phyloP scores from a whole-genome alignment of 2,888 invertebrate genomes.

The Harmothoe impar region DNA sequence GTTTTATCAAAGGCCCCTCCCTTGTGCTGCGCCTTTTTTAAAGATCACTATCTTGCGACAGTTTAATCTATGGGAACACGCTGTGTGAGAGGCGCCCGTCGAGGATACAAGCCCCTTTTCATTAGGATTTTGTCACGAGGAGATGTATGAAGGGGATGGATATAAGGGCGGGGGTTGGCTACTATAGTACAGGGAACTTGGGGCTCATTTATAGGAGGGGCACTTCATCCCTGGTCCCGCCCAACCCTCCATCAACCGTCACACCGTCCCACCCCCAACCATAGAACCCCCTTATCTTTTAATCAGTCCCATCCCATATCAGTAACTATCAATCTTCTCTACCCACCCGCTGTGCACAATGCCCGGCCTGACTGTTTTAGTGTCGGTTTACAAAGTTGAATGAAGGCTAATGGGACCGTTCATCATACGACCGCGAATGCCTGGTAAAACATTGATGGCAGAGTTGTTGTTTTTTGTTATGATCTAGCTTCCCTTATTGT shows the following conservation, averaged over 20 bases:
- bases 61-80: slow-evolving; percentile 5
- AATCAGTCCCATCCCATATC: slow-evolving; percentile 41
- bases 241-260: slow-evolving; percentile 36
- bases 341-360: slow-evolving; percentile 11
- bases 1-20: too few relatives aligned
- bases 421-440: background rate
- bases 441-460: too few relatives aligned
- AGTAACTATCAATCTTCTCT: background rate
- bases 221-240: slow-evolving; percentile 35
- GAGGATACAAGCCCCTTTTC: background rate
- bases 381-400: background rate
- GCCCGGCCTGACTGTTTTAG: slow-evolving; percentile 26
- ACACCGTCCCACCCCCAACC: slow-evolving; percentile 12
- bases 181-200: background rate
- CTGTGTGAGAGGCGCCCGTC: slow-evolving; percentile 1
- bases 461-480: too few relatives aligned
- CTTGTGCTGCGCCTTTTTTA: background rate
- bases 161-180: background rate
- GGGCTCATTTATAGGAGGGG: slow-evolving; percentile 5
- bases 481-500: too few relatives aligned
- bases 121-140: background rate
- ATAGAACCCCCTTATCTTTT: slow-evolving; percentile 21
- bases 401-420: background rate
- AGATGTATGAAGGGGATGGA: slow-evolving; percentile 1
- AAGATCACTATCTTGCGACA: background rate